Evolutionary conservation across 2,797 vertebrate genomes (phyloP), one percentile per base, ranked within the genome.

Genomic region (Notolepis coatsorum): DNA sequence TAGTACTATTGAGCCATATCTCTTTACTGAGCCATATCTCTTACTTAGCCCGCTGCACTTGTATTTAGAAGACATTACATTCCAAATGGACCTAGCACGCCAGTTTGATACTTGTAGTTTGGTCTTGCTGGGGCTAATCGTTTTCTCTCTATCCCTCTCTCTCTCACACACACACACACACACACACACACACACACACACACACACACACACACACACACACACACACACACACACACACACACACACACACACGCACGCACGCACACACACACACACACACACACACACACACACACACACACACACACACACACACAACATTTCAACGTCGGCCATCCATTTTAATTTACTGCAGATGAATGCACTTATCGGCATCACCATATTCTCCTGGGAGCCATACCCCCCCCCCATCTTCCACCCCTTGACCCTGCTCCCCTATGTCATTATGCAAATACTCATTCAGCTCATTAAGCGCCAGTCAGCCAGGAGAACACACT

Each of bases 381-480:
- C 43, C 48, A 68, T 62, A 41, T 75, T 72, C 35, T 50, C 37
- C 50, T 54, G 9, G 7, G 49, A 37, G 25, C 28, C 25, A 13
- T n/a, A n/a, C n/a, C n/a, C n/a, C n/a, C n/a, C n/a, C n/a, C n/a
- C n/a, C n/a, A n/a, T n/a, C 18, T 46, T 7, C 61, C 46, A 50
- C 37, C 35, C 54, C 53, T 31, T 33, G 21, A 65, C 50, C 41
- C 24, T 27, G 46, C 56, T 71, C 54, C 60, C 59, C 65, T 43
- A 52, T 61, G 82, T 81, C 50, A 52, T 77, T 79, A 85, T 86
- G 86, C 87, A 85, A 73, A 87, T 73, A 35, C 54, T 56, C 55
- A 68, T 66, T 74, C 74, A 84, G 77, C 81, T 89, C 85, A 84
- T 89, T 89, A 89, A 68, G 65, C 79, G 79, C 80, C 85, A 87